phyloP scores from a whole-genome alignment of 2,888 invertebrate genomes.

The Myathropa florea region DNA sequence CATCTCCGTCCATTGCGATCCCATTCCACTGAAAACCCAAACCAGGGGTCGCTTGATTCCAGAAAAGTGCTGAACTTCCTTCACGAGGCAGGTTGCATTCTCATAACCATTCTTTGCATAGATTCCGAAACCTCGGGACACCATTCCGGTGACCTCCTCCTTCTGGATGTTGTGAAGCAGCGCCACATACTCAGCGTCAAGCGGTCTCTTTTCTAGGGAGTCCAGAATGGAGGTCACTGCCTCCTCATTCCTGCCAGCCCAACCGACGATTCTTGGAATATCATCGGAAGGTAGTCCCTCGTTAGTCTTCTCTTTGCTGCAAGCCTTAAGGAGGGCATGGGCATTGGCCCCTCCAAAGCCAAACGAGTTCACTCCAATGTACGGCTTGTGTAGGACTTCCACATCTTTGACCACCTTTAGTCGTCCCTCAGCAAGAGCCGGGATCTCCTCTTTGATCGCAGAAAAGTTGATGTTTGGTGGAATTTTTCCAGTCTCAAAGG shows the following conservation, averaged over 20 bases:
- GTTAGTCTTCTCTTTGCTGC: constrained; percentile 80
- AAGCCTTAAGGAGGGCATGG: constrained; percentile 76
- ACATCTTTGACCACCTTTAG: constrained; percentile 88
- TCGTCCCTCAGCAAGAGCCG: constrained; percentile 84
- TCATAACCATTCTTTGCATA: constrained; percentile 73
- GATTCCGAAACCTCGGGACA: constrained; percentile 89
- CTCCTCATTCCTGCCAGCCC: constrained; percentile 90
- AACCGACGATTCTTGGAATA: constrained; percentile 87
- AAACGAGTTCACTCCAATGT: constrained; percentile 93
- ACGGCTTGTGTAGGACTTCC: constrained; percentile 87
- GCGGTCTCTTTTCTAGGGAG: constrained; percentile 83
- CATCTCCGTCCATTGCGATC: constrained; percentile 94
- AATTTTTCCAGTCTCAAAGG: constrained; percentile 89
- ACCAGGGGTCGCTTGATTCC: constrained; percentile 88
- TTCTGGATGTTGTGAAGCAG: constrained; percentile 84
- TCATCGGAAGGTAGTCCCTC: constrained; percentile 84
- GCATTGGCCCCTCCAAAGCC: constrained; percentile 96
- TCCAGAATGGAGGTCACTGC: constrained; percentile 86
- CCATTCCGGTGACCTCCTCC: constrained; percentile 84
- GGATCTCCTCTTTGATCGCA: constrained; percentile 84
- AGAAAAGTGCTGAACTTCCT: constrained; percentile 84
- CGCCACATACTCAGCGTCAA: constrained; percentile 84
- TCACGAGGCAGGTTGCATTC: constrained; percentile 78
- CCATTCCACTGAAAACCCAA: constrained; percentile 96
- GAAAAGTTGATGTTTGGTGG: constrained; percentile 93